phyloP scores from a whole-genome alignment of 2,113 vertebrate genomes.

The Scophthalmus maximus region DNA sequence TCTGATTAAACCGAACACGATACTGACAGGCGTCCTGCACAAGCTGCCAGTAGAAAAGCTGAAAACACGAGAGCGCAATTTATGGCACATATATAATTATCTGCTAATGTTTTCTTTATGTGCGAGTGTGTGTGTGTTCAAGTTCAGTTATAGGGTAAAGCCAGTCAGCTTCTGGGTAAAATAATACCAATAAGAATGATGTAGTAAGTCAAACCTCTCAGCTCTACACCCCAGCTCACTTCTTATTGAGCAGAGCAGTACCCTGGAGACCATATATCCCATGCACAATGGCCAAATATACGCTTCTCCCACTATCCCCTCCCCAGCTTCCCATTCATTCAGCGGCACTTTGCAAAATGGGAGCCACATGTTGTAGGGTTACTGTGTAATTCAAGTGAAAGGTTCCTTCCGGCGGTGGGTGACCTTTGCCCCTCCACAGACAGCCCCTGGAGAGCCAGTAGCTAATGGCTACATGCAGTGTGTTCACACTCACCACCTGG shows the following conservation, averaged over 20 bases:
- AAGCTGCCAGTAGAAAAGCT: conserved; percentile 1
- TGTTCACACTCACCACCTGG: conserved; percentile 67
- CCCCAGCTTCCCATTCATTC: conserved; percentile 63
- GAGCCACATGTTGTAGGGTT: conserved; percentile 77
- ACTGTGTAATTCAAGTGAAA: conserved; percentile 75
- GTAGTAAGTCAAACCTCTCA: conserved; percentile 25
- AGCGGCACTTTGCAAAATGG: conserved; percentile 72
- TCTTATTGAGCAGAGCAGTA: conserved; percentile 26
- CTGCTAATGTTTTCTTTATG: background rate
- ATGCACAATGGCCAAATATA: conserved; percentile 15
- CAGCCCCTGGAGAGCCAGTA: conserved; percentile 42
- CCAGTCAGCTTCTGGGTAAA: conserved; percentile 16
- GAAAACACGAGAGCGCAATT: background rate
- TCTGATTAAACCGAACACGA: conserved; percentile 7
- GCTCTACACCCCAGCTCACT: conserved; percentile 12
- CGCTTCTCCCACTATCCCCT: background rate
- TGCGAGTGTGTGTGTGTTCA: background rate
- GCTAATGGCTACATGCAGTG: conserved; percentile 24
- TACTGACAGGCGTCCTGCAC: background rate
- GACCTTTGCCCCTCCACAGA: conserved; percentile 63
- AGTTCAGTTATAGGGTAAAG: background rate
- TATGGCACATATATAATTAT: background rate
- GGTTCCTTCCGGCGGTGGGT: conserved; percentile 65
- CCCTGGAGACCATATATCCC: conserved; percentile 25
- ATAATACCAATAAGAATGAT: conserved; percentile 22